Conservation (phyloP, 2,797 vertebrate species). For the Pseudochaenichthys georgianus region DNA sequence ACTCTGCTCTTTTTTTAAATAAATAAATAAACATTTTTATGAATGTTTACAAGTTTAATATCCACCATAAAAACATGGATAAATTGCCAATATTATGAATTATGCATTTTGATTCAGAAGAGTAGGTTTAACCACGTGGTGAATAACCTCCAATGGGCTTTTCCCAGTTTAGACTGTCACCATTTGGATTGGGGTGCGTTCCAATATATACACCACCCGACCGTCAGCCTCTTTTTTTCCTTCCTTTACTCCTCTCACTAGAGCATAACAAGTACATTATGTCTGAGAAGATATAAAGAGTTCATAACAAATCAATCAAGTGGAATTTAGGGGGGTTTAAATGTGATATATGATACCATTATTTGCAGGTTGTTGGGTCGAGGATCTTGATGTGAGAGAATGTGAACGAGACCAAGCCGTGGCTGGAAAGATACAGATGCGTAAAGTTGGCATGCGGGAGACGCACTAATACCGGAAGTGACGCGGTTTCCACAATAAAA, state of each 20-base stretch:
- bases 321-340: rapidly evolving
- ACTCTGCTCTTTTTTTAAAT: too few relatives aligned
- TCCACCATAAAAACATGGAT: neutral
- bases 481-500: neutral
- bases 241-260: rapidly evolving
- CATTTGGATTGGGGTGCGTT: slow-evolving; percentile 36
- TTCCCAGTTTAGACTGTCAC: slow-evolving; percentile 25
- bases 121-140: slow-evolving; percentile 42
- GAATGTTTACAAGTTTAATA: neutral
- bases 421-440: slow-evolving; percentile 75
- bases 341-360: rapidly evolving
- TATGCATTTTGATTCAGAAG: slow-evolving; percentile 38
- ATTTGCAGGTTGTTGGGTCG: neutral
- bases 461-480: slow-evolving; percentile 19
- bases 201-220: slow-evolving; percentile 15
- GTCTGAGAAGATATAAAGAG: rapidly evolving
- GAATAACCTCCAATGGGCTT: slow-evolving; percentile 48
- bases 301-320: rapidly evolving
- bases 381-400: neutral
- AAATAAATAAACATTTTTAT: too few relatives aligned
- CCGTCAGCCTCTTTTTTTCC: neutral
- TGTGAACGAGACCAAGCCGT: slow-evolving; percentile 43
- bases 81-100: neutral
- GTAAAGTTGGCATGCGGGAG: slow-evolving; percentile 28
- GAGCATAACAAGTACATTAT: rapidly evolving